Evolutionary conservation across 2,888 invertebrate species (phyloP), one percentile per base, ranked within the genome.

Genomic region (Folsomia candida): DNA sequence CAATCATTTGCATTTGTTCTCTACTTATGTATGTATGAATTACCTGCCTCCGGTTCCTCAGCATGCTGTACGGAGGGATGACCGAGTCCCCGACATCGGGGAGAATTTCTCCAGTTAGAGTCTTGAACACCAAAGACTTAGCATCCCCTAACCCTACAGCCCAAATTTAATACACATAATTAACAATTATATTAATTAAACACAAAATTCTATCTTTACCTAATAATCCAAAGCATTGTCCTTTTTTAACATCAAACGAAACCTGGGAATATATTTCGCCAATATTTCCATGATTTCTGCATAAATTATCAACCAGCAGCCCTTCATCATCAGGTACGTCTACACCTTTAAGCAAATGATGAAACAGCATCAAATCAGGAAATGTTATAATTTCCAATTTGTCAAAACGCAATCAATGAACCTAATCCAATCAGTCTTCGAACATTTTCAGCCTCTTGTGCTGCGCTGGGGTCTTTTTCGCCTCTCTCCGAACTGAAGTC

Each of bases 161-260:
- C n/a, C n/a, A 37, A 14, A 9, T 37, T 37, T 37, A 9, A 9
- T 37, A 14, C 37, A 37, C 14, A 9, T 37, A 37, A 37, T 37
- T 37, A 37, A 37, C 4, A 37, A 37, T 37, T 37, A 37, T 37
- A 37, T 37, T 37, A 37, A 37, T 37, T n/a, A n/a, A n/a, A 14
- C 37, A 37, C 37, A 37, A 9, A 14, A 14, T 37, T 37, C n/a
- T n/a, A 62, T 37, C 37, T 22, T 67, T 22, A 51, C 68, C 73
- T 9, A 70, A 29, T 4, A 73, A 18, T 1, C 70, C 73, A 29
- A 73, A 68, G 27, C 73, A 73, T 25, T 73, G 68, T 54, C 73
- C 73, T 14, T n/a, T 59, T 37, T 67, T 61, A 1, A 70, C 67
- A 2, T 47, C 18, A 67, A 70, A 73, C 6, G 73, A 73, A 14